These are phyloP conservation scores for Eufriesea mexicana DNA, from an alignment of 1,140 invertebrate species.

Conservation along the genomic window DNA sequence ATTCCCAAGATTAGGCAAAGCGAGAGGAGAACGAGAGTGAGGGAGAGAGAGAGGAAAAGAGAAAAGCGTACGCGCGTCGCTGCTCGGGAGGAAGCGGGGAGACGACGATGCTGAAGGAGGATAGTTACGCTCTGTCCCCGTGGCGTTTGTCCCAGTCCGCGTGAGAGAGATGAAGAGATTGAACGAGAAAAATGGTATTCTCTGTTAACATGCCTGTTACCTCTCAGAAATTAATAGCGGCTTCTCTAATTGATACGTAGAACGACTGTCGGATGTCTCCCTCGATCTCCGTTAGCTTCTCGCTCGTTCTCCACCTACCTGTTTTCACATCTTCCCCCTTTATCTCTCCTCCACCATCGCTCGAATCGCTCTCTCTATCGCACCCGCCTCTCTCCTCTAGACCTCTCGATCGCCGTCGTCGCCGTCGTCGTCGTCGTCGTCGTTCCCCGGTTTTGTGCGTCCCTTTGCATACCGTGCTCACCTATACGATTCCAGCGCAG, in stretches of 20 bases:
- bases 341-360: constrained; percentile 44
- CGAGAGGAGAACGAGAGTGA: constrained; percentile 17
- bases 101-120: not conserved
- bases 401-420: not conserved
- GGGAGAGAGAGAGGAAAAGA: not conserved
- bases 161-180: constrained; percentile 56
- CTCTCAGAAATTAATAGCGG: constrained; percentile 74
- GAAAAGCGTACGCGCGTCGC: not conserved
- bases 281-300: constrained; percentile 29
- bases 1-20: constrained; percentile 71
- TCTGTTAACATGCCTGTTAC: constrained; percentile 71
- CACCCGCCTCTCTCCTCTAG: not conserved
- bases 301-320: constrained; percentile 46
- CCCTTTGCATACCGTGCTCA: constrained; percentile 63
- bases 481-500: constrained; percentile 29
- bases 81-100: not conserved
- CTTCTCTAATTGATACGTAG: constrained; percentile 75
- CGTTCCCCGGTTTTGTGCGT: constrained; percentile 45
- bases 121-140: not conserved
- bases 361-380: constrained; percentile 43
- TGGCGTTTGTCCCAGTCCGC: not conserved
- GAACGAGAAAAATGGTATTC: constrained; percentile 70
- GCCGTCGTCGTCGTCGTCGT: constrained; percentile 22
- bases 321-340: constrained; percentile 26
- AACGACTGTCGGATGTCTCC: constrained; percentile 64